Base-by-base conservation (phyloP, 2,797 vertebrate species). In the Sebastes alutus region DNA sequence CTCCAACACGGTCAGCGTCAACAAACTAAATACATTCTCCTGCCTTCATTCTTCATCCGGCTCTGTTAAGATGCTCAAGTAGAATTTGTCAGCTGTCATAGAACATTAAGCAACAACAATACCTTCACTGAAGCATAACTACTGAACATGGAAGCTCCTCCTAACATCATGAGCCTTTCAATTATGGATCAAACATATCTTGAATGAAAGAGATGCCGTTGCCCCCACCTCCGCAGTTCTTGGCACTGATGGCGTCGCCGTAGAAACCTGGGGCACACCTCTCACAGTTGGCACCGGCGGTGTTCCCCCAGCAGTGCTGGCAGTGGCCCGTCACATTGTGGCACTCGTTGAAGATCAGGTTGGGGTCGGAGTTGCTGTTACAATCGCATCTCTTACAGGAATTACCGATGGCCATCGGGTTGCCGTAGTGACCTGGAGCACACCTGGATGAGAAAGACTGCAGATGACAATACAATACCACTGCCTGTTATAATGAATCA, bases 341-440 rank as follows among this genome's bases (percentile, higher is more conserved):
- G 67, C 98, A 99, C 82, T 99, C 98, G 27, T 96, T 98, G 89
- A 99, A 97, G 89, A 99, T 98, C 80, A 99, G 88, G 91, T 99
- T 99, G 35, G 98, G 98, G 92, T 99, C 98, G 0, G 98, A 97
- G 94, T 99, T 99, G 60, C 97, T 97, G 4, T 97, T 99, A 89
- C 98, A 99, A 91, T 99, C 95, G 7, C 98, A 99, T 92, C 97
- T 97, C 92, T 95, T 96, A 77, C 98, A 99, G 80, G 95, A 96
- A 83, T 95, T 96, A 80, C 97, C 97, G 6, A 96, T 87, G 2
- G 87, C 86, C 91, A 97, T 94, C 2, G 98, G 98, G 94, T 97
- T 99, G 82, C 98, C 98, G 87, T 97, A 99, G 95, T 97, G 97
- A 94, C 98, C 98, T 0, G 98, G 98, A 70, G 98, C 97, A 83